A percentile compares a stretch with the other conserved stretches of the same genome.
Evolutionary conservation across 2,797 vertebrate species (phyloP).

Genomic region (Ceryle rudis): DNA sequence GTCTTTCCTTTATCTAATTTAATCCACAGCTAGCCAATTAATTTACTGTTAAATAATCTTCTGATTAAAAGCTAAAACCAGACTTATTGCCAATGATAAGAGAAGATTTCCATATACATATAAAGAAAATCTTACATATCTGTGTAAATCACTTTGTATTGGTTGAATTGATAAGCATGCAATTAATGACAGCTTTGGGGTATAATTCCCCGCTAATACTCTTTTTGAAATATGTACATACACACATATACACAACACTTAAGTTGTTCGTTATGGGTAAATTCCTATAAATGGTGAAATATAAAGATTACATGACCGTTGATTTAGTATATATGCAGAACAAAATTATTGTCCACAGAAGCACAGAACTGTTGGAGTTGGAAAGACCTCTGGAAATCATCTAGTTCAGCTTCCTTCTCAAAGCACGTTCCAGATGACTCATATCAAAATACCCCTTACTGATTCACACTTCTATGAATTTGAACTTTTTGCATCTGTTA

Average conservation of each 20-base stretch:
- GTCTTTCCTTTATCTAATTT: not conserved
- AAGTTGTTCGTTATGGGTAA: not conserved
- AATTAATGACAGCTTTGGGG: not conserved
- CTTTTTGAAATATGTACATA: not conserved
- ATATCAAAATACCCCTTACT: not conserved
- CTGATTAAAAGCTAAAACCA: not conserved
- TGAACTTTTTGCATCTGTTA: not conserved
- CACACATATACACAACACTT: not conserved
- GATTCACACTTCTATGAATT: not conserved
- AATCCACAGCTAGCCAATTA: not conserved
- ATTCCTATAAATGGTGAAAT: not conserved
- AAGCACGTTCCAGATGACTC: not conserved
- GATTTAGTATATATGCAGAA: not conserved
- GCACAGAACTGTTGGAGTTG: not conserved
- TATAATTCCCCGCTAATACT: not conserved
- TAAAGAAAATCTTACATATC: not conserved
- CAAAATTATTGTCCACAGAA: not conserved
- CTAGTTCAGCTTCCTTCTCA: not conserved
- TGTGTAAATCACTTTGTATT: not conserved
- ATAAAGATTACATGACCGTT: not conserved
- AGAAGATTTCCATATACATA: not conserved
- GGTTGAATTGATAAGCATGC: not conserved
- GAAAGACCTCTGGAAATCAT: not conserved
- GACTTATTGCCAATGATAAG: not conserved
- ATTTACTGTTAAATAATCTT: not conserved